Evolutionary conservation across 2,113 vertebrate species (phyloP), one percentile per base, ranked within the genome.

Genomic region (Tringa solitaria): DNA sequence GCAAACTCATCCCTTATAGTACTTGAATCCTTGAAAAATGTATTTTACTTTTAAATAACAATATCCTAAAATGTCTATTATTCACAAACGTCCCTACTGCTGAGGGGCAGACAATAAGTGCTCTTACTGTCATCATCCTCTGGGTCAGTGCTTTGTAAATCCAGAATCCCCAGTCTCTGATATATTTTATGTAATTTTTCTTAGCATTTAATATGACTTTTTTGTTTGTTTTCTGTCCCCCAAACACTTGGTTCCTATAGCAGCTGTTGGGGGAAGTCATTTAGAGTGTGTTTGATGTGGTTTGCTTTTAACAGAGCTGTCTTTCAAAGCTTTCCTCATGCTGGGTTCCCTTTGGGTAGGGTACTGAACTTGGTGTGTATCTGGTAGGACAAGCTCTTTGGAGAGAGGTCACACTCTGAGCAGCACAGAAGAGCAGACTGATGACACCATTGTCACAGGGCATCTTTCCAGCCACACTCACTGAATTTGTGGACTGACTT

Each of bases 381-480:
- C 32, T 77, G 78, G 32, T 18, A 33, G 84, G 64, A 30, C 37
- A 67, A 15, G 22, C 18, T 21, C 19, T 85, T 51, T 69, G 33
- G n/a, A 76, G 37, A 76, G 48, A 51, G n/a, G 43, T 50, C 32
- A 15, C 8, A 3, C 18, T 78, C 35, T 54, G 65, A 72, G 60
- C 80, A 87, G 64, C 26, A n/a, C 60, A 51, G 60, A 84, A 46
- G 23, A 56, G 8, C 77, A 74, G 57, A 37, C 5, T 41, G 41
- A 27, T 77, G 28, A 50, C 53, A 41, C 19, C 16, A 1, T 60
- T 56, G 70, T 65, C 35, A 48, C 6, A 9, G 41, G 23, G 33
- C 27, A 23, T 27, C 24, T 61, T 39, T 54, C 33, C 26, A 27
- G 67, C 35, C 23, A 14, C 33, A 3, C 48, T 37, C 0, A 0